Base-by-base conservation (phyloP, 2,797 vertebrate species). In the Pseudopleuronectes americanus region DNA sequence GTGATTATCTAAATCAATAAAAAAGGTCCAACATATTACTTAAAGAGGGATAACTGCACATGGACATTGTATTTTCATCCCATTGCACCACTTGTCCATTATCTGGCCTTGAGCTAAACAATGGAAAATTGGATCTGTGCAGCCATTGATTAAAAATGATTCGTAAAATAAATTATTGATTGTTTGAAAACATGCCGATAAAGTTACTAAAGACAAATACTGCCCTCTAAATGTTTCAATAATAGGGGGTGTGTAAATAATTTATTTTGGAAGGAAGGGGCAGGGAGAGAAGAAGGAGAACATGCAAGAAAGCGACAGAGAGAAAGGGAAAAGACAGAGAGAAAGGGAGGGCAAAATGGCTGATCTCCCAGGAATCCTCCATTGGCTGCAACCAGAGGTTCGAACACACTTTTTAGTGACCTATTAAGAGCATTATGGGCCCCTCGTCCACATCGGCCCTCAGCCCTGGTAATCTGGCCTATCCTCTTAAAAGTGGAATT, bases 401-500 rank as follows among this genome's bases (percentile, higher is more conserved):
- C 87, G 87, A 90, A 90, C 83, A 89, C 83, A 91, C 86, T 92
- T 92, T 93, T 92, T 89, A 89, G 92, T 89, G 91, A 94, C 92
- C 89, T 89, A 90, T 93, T 92, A 94, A 94, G 90, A 94, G 88
- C 90, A 90, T 90, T 94, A 93, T 64, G 79, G 87, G 86, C 83
- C 87, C 88, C 85, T 66, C 48, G 69, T 91, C 83, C 89, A 76
- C 86, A 74, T 77, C 48, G 76, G 86, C 84, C 85, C 88, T 86
- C 89, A 79, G 86, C 85, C 76, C 76, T 81, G 74, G 87, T 92
- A 93, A 93, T 93, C 90, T 91, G 89, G 91, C 83, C 91, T 90
- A 92, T 94, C 92, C 93, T 93, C 92, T 94, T 93, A 91, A 94
- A 94, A 94, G 90, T 90, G 86, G 87, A 93, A 93, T 94, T 93